Evolutionary conservation across 2,888 invertebrate species (phyloP).

Genomic region (Drosophila suboccidentalis): DNA sequence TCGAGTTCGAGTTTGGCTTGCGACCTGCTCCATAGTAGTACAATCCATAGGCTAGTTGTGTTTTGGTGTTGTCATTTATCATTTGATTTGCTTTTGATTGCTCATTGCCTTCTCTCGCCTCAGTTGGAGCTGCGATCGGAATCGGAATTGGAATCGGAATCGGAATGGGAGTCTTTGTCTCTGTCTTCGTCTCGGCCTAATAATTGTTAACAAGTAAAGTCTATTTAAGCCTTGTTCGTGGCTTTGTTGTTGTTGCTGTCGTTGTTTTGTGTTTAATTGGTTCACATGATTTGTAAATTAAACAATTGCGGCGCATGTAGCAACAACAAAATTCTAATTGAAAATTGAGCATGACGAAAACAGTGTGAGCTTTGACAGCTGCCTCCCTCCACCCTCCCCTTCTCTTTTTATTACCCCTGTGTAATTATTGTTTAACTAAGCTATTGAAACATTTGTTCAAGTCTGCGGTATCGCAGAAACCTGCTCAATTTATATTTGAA

Average conservation of each 20-base stretch:
- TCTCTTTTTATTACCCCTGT: background rate
- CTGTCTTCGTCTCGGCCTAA: conserved; percentile 55
- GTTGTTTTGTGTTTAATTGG: conserved; percentile 73
- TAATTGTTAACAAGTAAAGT: conserved; percentile 85
- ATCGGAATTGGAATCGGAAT: background rate
- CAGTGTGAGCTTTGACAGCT: conserved; percentile 78
- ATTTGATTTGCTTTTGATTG: conserved; percentile 83
- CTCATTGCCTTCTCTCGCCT: conserved; percentile 36
- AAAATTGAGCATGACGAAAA: conserved; percentile 75
- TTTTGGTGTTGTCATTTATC: conserved; percentile 83
- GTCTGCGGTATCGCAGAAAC: background rate
- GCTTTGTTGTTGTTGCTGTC: conserved; percentile 45
- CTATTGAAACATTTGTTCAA: background rate
- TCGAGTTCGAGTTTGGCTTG: conserved; percentile 1
- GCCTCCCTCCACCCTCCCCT: background rate
- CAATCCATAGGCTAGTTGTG: conserved; percentile 73
- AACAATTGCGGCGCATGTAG: conserved; percentile 79
- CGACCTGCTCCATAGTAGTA: conserved; percentile 52
- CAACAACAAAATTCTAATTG: conserved; percentile 69
- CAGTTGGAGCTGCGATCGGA: background rate
- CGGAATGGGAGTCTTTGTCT: background rate
- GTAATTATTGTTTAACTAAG: conserved; percentile 14
- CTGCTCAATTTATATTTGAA: background rate
- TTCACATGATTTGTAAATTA: conserved; percentile 84
- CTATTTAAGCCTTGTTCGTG: conserved; percentile 81